Conservation (phyloP, 2,797 vertebrate genomes). For the Ctenochaetus hawaiiensis region DNA sequence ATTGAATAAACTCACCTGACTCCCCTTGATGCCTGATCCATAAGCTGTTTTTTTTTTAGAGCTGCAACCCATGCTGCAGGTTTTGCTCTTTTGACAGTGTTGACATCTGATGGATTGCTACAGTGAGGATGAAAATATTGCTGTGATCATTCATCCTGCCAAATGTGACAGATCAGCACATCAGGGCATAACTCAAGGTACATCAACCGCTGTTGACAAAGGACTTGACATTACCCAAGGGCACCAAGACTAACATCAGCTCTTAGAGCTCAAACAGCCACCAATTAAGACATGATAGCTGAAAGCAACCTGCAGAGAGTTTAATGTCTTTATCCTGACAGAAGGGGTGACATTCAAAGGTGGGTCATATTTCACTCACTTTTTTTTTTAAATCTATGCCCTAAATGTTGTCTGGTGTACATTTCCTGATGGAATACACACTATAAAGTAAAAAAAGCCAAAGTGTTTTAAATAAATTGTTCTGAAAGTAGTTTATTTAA, state of each 20-base stretch:
- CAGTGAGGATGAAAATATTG: constrained; percentile 79
- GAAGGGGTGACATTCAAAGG: constrained; percentile 33
- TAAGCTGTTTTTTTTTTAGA: constrained; percentile 2
- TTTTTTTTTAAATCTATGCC: background rate
- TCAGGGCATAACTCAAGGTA: constrained; percentile 78
- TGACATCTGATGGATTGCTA: constrained; percentile 80
- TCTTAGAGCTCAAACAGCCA: constrained; percentile 21
- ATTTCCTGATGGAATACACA: background rate
- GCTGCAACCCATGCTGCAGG: constrained; percentile 25
- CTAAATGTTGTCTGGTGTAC: background rate
- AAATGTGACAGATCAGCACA: constrained; percentile 78
- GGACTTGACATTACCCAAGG: constrained; percentile 63
- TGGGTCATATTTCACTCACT: constrained; percentile 20
- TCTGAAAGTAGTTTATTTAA: background rate
- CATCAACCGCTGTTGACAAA: constrained; percentile 62
- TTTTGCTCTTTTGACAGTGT: constrained; percentile 45
- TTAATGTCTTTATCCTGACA: constrained; percentile 28
- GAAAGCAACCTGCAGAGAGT: constrained; percentile 18
- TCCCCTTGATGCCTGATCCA: constrained; percentile 21
- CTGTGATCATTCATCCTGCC: constrained; percentile 82
- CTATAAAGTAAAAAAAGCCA: background rate
- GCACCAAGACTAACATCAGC: constrained; percentile 47
- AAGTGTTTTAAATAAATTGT: background rate
- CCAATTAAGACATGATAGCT: constrained; percentile 47
- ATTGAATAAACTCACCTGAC: constrained; percentile 19